These are phyloP conservation scores for Caenorhabditis inopinata DNA, from an alignment of 1,140 invertebrate genomes.

Conservation along the genomic window DNA sequence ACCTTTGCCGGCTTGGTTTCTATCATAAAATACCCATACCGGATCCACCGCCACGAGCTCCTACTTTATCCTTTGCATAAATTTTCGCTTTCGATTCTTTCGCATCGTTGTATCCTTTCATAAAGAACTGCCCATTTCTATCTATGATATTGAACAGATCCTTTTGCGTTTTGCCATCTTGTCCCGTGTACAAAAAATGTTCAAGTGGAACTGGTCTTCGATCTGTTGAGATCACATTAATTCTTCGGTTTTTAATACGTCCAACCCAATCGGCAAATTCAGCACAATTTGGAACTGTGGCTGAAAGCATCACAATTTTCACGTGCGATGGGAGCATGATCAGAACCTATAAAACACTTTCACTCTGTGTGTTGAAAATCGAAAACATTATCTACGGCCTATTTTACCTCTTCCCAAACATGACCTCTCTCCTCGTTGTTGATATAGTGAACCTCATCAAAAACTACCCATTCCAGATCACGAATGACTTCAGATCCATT, in stretches of 20 bases:
- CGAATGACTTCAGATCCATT: constrained; percentile 88
- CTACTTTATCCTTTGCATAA: not conserved
- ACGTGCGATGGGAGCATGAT: constrained; percentile 91
- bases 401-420: constrained; percentile 93
- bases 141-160: constrained; percentile 84
- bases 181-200: constrained; percentile 82
- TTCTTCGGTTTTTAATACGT: constrained; percentile 83
- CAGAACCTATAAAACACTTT: constrained; percentile 67
- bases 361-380: too few species aligned
- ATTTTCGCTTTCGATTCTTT: constrained; percentile 72
- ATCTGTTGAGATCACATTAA: constrained; percentile 88
- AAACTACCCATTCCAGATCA: constrained; percentile 97
- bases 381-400: not conserved
- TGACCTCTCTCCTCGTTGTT: constrained; percentile 96
- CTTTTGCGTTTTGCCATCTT: constrained; percentile 78
- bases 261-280: constrained; percentile 98
- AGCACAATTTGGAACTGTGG: constrained; percentile 93
- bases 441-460: constrained; percentile 99
- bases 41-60: not conserved
- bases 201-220: constrained; percentile 92
- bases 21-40: not conserved
- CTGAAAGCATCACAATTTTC: constrained; percentile 92
- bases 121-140: constrained; percentile 72
- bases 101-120: constrained; percentile 71
- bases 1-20: constrained; percentile 29